Base-by-base conservation (phyloP, 1,140 invertebrate species). In the Idris sp. region DNA sequence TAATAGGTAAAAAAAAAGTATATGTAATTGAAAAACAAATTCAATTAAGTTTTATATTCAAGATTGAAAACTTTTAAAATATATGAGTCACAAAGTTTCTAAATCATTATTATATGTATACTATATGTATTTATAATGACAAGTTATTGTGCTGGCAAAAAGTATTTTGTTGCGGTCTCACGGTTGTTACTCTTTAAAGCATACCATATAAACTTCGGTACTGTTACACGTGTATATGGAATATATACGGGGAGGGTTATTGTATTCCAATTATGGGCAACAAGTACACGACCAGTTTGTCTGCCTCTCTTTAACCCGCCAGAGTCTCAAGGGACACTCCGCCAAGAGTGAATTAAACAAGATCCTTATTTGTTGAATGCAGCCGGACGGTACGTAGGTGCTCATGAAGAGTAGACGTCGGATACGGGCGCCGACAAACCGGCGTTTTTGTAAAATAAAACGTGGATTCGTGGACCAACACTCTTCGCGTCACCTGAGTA, bases 231-330 rank as follows among this genome's bases (percentile, higher is more conserved):
- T 76, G 64, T 76, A 77, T 67, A 72, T 62, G 59, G 36, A 65
- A 69, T 68, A 75, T 26, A 62, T 33, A 35, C 16, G 46, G 19
- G 11, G 59, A 56, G 58, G 67, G 56, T 56, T 74, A 80, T 81
- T 81, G 74, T 81, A 78, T 78, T 78, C 82, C 80, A 75, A 74
- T 80, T 83, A 82, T 81, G 82, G 82, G 68, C 76, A 83, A 79
- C 77, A 76, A 78, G 77, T 76, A 72, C 51, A 68, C 74, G 73
- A 76, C 78, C 76, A 62, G 78, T 82, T 73, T 59, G 15, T 58
- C 59, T n/a, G 58, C 62, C 68, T 72, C 68, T 62, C 18, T 72
- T 56, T 62, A n/a, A n/a, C n/a, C n/a, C 31, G 44, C 48, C 62
- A 71, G 51, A 58, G 67, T 44, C 68, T 44, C 68, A 31, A 36